phyloP scores from a whole-genome alignment of 2,113 vertebrate species.

The Columba janthina region DNA sequence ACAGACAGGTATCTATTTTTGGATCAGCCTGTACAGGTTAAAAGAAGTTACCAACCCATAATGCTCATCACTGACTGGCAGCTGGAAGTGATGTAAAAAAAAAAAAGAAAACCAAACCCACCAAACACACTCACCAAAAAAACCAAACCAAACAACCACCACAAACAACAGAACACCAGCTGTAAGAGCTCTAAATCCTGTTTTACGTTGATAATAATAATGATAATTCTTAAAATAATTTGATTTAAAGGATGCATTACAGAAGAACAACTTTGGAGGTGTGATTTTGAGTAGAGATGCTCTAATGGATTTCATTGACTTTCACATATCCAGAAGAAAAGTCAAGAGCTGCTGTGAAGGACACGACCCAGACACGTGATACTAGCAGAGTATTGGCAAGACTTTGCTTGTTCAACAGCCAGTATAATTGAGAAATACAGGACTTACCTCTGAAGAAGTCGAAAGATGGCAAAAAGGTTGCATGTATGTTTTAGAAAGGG shows the following conservation, averaged over 20 bases:
- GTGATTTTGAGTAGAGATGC: not conserved
- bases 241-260: not conserved
- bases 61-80: not conserved
- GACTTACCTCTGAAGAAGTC: not conserved
- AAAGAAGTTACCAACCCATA: not conserved
- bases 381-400: not conserved
- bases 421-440: not conserved
- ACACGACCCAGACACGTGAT: accelerated
- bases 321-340: not conserved
- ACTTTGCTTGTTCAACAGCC: not conserved
- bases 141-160: not conserved
- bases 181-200: not conserved
- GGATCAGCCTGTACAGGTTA: not conserved
- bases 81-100: not conserved
- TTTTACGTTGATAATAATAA: not conserved
- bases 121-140: not conserved
- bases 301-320: not conserved
- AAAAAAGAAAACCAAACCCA: too few species aligned
- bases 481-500: not conserved
- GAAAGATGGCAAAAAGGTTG: not conserved
- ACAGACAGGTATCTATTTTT: not conserved
- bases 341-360: not conserved
- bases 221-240: not conserved
- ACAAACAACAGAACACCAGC: not conserved
- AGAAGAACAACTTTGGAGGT: not conserved